Evolutionary conservation across 2,888 invertebrate species (phyloP).

Genomic region (Campoplex nolae): DNA sequence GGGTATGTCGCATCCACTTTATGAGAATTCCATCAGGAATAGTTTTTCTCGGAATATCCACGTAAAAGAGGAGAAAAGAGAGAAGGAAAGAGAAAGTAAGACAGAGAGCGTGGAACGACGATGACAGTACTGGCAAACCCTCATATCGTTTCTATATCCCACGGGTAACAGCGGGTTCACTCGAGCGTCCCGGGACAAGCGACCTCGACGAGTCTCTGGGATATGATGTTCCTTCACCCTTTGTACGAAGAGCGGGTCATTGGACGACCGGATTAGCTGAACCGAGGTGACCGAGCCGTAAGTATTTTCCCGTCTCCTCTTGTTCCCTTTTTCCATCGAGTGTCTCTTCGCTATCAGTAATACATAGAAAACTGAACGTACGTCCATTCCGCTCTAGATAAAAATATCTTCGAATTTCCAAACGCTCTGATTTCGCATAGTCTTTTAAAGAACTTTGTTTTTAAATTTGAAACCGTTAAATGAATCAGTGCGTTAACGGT

Average conservation of each 20-base stretch:
- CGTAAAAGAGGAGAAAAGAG: background rate
- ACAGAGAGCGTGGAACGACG: conserved; percentile 6
- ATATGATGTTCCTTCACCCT: conserved; percentile 58
- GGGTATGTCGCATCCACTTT: conserved; percentile 63
- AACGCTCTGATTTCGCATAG: conserved; percentile 6
- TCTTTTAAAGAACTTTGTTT: background rate
- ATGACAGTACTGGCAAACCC: conserved; percentile 48
- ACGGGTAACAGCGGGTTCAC: conserved; percentile 56
- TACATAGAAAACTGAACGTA: conserved; percentile 18
- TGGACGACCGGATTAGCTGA: conserved; percentile 62
- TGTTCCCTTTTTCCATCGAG: conserved; percentile 32
- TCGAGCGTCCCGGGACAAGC: conserved; percentile 63
- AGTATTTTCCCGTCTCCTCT: conserved; percentile 22
- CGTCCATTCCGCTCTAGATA: conserved; percentile 2
- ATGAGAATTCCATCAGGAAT: conserved; percentile 80
- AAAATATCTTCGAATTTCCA: conserved; percentile 18
- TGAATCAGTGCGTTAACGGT: background rate
- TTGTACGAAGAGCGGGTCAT: conserved; percentile 61
- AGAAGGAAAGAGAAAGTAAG: conserved; percentile 4
- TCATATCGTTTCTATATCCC: conserved; percentile 57
- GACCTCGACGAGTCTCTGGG: conserved; percentile 57
- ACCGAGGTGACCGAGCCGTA: conserved; percentile 51
- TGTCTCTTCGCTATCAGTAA: conserved; percentile 29
- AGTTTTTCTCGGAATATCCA: conserved; percentile 73
- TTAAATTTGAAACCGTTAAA: background rate